phyloP scores from a whole-genome alignment of 2,797 vertebrate species.

The Gallirallus australis region DNA sequence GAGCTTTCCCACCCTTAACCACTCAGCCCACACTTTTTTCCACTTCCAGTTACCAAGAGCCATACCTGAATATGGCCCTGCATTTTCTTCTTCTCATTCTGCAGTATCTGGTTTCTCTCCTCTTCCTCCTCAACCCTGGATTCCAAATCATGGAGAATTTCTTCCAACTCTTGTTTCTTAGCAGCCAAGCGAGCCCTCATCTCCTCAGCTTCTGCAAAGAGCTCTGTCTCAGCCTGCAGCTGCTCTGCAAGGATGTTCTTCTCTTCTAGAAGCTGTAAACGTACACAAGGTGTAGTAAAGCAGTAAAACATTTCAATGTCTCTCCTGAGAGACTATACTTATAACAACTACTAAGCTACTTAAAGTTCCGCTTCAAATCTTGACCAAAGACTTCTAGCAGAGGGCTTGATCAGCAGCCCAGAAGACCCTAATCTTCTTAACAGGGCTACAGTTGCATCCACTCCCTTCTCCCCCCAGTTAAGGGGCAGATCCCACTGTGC shows the following conservation, averaged over 20 bases:
- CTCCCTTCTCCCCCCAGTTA: not conserved
- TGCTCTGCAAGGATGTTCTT: constrained; percentile 98
- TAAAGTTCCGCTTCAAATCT: not conserved
- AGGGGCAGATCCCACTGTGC: not conserved
- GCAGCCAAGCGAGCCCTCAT: constrained; percentile 95
- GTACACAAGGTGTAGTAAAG: not conserved
- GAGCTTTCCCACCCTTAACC: not conserved
- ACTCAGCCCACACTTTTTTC: not conserved
- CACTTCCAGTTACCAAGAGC: not conserved
- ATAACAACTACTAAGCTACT: not conserved
- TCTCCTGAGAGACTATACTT: rapidly evolving
- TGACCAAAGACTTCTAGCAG: not conserved
- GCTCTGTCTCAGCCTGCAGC: constrained; percentile 94
- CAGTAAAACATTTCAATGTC: not conserved
- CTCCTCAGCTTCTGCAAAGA: constrained; percentile 96
- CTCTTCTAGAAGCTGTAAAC: constrained; percentile 89
- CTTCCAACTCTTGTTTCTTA: constrained; percentile 95
- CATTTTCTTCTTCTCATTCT: constrained; percentile 98
- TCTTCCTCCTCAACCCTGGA: constrained; percentile 96
- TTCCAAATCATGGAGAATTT: constrained; percentile 95
- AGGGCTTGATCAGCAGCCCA: not conserved
- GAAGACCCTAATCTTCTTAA: not conserved
- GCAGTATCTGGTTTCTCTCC: constrained; percentile 92
- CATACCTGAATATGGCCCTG: constrained; percentile 93
- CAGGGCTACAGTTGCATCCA: not conserved